Conservation (phyloP, 2,888 invertebrate species). For the Mythimna pallens region DNA sequence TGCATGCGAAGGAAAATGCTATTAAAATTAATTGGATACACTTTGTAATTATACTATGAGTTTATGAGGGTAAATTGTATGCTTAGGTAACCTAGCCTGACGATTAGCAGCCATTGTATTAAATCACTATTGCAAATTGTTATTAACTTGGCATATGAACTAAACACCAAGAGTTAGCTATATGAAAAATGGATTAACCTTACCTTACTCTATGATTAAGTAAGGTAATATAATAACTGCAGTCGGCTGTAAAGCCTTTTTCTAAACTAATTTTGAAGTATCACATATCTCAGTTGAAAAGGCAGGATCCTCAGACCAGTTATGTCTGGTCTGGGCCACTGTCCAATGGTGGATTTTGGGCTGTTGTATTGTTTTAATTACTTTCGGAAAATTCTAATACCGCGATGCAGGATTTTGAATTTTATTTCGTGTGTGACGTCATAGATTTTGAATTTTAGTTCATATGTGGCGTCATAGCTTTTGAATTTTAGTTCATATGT, state of each 20-base stretch:
- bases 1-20: conserved; percentile 17
- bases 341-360: no score
- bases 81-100: background rate
- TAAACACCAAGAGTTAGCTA: background rate
- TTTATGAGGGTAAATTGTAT: conserved; percentile 19
- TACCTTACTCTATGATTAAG: background rate
- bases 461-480: no score
- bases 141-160: background rate
- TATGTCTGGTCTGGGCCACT: no score
- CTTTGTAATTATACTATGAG: background rate
- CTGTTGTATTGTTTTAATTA: no score
- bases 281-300: no score
- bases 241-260: background rate
- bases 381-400: no score
- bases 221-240: background rate
- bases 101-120: conserved; percentile 4
- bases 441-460: no score
- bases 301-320: no score
- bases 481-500: no score
- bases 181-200: background rate
- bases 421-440: no score
- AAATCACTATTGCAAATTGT: background rate
- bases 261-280: background rate
- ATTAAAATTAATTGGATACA: conserved; percentile 17
- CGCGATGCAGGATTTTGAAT: no score